Evolutionary conservation across 2,888 invertebrate species (phyloP).

Genomic region (Notodonta ziczac): DNA sequence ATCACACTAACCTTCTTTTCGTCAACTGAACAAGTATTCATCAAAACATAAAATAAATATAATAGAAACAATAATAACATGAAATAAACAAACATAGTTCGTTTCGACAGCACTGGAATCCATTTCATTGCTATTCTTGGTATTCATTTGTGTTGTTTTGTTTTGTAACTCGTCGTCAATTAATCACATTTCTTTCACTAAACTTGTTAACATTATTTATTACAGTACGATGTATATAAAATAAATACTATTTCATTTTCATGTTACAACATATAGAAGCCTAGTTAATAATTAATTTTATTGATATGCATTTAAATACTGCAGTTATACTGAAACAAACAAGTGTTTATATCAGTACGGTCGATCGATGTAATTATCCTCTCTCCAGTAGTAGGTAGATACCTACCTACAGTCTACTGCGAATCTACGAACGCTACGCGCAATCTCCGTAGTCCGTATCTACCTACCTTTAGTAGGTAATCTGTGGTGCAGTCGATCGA

Average conservation of each 20-base stretch:
- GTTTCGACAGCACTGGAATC: constrained; percentile 69
- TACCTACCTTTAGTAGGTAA: no score
- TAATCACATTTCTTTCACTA: neutral
- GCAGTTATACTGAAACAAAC: no score
- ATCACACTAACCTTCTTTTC: constrained; percentile 61
- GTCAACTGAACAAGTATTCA: constrained; percentile 77
- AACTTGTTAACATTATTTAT: no score
- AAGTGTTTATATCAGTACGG: neutral
- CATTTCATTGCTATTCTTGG: constrained; percentile 74
- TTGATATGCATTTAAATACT: no score
- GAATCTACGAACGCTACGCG: constrained; percentile 35
- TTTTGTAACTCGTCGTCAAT: neutral
- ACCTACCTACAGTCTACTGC: constrained; percentile 7
- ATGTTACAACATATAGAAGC: no score
- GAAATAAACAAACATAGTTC: constrained; percentile 75
- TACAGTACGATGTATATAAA: no score
- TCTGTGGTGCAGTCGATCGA: no score
- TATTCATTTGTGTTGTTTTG: constrained; percentile 60
- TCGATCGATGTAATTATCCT: constrained; percentile 42
- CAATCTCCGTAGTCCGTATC: constrained; percentile 44
- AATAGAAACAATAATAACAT: constrained; percentile 70
- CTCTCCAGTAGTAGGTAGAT: no score
- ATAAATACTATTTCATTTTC: no score
- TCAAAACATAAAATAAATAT: constrained; percentile 75
- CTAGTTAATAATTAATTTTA: no score